phyloP scores from a whole-genome alignment of 2,113 vertebrate genomes.

The Atractosteus spatula region DNA sequence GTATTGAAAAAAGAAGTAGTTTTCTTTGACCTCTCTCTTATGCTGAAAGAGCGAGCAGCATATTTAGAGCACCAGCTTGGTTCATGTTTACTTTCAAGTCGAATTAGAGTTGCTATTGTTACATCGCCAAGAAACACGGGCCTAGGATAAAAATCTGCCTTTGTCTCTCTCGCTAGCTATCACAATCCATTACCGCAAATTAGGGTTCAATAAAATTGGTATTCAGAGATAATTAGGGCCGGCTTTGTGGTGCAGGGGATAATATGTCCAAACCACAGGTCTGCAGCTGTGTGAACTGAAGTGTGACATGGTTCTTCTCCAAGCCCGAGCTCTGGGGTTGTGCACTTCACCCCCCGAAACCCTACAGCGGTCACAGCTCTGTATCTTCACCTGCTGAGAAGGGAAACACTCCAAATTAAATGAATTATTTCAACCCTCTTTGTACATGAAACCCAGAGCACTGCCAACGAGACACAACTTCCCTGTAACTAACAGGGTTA shows the following conservation, averaged over 20 bases:
- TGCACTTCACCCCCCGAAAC: slow-evolving; percentile 45
- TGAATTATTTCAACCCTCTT: slow-evolving; percentile 74
- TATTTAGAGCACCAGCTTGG: slow-evolving; percentile 4
- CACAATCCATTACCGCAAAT: slow-evolving; percentile 84
- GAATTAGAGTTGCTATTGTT: background rate
- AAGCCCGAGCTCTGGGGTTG: slow-evolving; percentile 42
- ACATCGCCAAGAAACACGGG: slow-evolving; percentile 9
- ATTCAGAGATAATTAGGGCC: slow-evolving; percentile 85
- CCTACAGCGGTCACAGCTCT: slow-evolving; percentile 59
- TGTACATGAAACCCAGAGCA: slow-evolving; percentile 52
- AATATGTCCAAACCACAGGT: slow-evolving; percentile 57
- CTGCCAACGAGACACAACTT: slow-evolving; percentile 65
- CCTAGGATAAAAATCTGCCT: slow-evolving; percentile 36
- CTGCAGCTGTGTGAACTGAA: slow-evolving; percentile 68
- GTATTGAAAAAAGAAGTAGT: background rate
- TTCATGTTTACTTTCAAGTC: slow-evolving; percentile 2
- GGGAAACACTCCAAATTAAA: slow-evolving; percentile 72
- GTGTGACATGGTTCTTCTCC: slow-evolving; percentile 63
- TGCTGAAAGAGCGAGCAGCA: background rate
- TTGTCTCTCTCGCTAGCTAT: slow-evolving; percentile 64
- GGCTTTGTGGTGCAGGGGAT: slow-evolving; percentile 59
- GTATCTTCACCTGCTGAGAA: slow-evolving; percentile 75
- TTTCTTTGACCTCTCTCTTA: background rate
- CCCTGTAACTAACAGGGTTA: slow-evolving; percentile 75
- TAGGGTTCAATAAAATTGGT: slow-evolving; percentile 81